Conservation (phyloP, 2,888 invertebrate genomes). For the Eledona agricola region DNA sequence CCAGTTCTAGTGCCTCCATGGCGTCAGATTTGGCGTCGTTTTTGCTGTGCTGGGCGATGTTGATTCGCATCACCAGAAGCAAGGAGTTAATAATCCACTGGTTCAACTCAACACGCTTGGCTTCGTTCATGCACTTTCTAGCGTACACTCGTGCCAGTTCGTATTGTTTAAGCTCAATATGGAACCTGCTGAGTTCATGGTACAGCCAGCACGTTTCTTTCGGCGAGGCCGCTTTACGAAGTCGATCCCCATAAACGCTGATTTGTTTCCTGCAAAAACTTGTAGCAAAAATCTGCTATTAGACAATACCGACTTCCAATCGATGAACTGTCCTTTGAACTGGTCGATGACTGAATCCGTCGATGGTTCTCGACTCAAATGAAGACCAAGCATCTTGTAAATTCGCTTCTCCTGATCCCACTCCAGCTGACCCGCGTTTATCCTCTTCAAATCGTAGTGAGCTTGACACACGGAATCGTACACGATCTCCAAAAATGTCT, state of each 20-base stretch:
- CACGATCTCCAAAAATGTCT: constrained; percentile 57
- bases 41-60: constrained; percentile 62
- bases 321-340: constrained; percentile 53
- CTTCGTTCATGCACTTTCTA: constrained; percentile 58
- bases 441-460: constrained; percentile 61
- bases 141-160: constrained; percentile 62
- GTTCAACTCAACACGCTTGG: constrained; percentile 49
- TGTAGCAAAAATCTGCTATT: no score
- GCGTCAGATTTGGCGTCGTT: constrained; percentile 63
- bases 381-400: constrained; percentile 54
- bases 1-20: constrained; percentile 49
- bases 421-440: constrained; percentile 50
- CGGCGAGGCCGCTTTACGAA: constrained; percentile 50
- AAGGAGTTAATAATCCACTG: constrained; percentile 62
- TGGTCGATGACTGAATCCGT: constrained; percentile 57
- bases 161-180: constrained; percentile 58
- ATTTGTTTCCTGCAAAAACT: constrained; percentile 54
- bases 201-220: constrained; percentile 64
- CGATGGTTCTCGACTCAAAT: constrained; percentile 53
- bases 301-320: no score
- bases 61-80: constrained; percentile 61
- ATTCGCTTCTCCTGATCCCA: constrained; percentile 54
- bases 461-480: constrained; percentile 61
- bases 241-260: constrained; percentile 49
- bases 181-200: constrained; percentile 62